Evolutionary conservation across 2,888 invertebrate species (phyloP).

Genomic region (Omphaloscelis lunosa): DNA sequence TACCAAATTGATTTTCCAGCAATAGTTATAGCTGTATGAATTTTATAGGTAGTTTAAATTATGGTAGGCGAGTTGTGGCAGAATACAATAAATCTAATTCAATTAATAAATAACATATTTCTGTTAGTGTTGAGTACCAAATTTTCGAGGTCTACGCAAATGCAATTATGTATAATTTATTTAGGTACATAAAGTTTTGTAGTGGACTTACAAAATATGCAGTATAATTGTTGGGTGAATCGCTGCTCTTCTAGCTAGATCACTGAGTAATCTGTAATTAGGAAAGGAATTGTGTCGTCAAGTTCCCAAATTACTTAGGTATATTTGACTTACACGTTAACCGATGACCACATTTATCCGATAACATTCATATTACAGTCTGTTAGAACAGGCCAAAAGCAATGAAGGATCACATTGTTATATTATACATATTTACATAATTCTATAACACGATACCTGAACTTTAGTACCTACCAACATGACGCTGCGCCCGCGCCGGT

Average conservation of each 20-base stretch:
- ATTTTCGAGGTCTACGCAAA: neutral
- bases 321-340: neutral
- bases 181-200: neutral
- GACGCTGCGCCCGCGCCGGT: too few species aligned
- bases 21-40: neutral
- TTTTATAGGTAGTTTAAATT: neutral
- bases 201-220: neutral
- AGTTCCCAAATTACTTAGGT: neutral
- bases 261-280: too few species aligned
- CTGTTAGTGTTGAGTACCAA: neutral
- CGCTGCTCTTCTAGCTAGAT: too few species aligned
- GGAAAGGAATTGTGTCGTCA: neutral
- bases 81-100: neutral
- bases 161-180: neutral
- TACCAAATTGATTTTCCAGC: conserved; percentile 50
- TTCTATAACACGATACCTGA: neutral
- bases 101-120: neutral
- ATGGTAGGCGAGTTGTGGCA: neutral
- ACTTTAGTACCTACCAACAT: neutral
- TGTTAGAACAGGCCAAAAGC: neutral
- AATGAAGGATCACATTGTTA: neutral
- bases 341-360: neutral
- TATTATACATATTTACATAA: neutral
- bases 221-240: neutral
- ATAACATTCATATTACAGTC: neutral